These are phyloP conservation scores for Ephestia elutella DNA, from an alignment of 1,140 invertebrate species.

Conservation along the genomic window DNA sequence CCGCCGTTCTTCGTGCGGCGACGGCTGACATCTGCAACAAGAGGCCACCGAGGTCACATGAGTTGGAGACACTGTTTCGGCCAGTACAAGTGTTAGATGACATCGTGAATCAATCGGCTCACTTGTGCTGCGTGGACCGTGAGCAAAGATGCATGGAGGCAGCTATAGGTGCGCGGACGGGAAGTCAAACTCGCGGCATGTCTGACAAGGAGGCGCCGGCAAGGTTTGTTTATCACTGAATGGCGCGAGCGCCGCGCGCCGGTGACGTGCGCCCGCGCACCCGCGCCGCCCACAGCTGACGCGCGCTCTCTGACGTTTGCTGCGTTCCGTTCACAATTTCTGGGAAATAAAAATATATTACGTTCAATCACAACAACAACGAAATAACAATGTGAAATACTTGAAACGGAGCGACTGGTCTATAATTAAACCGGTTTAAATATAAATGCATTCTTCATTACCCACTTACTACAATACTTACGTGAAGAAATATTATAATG, in stretches of 20 bases:
- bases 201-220: constrained; percentile 46
- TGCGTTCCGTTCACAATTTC: constrained; percentile 19
- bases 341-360: neutral
- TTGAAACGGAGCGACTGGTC: neutral
- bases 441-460: neutral
- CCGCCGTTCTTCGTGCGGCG: constrained; percentile 63
- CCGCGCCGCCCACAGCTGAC: constrained; percentile 15
- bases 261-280: constrained; percentile 27
- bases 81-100: constrained; percentile 21
- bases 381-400: neutral
- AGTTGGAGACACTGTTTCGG: constrained; percentile 22
- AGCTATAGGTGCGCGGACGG: constrained; percentile 40
- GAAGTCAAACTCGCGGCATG: constrained; percentile 52
- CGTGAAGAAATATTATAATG: no score
- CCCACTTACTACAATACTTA: neutral
- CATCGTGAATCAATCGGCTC: constrained; percentile 26
- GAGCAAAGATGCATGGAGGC: constrained; percentile 62
- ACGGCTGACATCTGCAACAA: constrained; percentile 67
- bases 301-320: constrained; percentile 27
- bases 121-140: constrained; percentile 57
- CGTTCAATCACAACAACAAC: neutral
- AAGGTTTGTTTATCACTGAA: constrained; percentile 58
- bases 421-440: no score
- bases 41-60: constrained; percentile 60
- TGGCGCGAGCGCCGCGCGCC: neutral